These are phyloP conservation scores for Zootoca vivipara DNA, from an alignment of 2,113 vertebrate species.

Conservation along the genomic window DNA sequence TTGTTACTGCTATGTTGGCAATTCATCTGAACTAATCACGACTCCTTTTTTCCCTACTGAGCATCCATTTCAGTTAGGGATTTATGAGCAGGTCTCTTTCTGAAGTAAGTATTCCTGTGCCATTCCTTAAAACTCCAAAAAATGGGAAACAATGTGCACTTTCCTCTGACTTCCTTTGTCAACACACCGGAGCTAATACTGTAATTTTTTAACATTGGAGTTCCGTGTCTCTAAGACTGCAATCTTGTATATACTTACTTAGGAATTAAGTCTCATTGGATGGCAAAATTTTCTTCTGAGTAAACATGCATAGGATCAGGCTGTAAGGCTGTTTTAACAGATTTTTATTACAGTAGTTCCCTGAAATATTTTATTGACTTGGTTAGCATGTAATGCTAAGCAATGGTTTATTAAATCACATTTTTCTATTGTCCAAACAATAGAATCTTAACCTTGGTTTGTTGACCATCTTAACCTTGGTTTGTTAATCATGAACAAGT, in stretches of 20 bases:
- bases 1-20: background rate
- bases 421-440: no score
- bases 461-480: no score
- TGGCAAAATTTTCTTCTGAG: background rate
- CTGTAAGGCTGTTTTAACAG: background rate
- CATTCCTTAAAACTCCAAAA: background rate
- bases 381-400: no score
- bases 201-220: background rate
- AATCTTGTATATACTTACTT: background rate
- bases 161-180: background rate
- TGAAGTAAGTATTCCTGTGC: constrained; percentile 17
- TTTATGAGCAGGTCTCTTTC: background rate
- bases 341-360: background rate
- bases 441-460: no score
- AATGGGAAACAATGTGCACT: background rate
- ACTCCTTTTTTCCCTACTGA: background rate
- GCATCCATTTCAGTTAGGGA: constrained; percentile 2
- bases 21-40: background rate
- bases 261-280: background rate
- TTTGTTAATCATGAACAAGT: no score
- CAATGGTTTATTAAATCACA: no score
- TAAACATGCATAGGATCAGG: background rate
- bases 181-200: background rate
- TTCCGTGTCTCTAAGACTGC: background rate
- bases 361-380: background rate